Evolutionary conservation across 2,888 invertebrate genomes (phyloP), one percentile per base, ranked within the genome.

Genomic region (Metalampra italica): DNA sequence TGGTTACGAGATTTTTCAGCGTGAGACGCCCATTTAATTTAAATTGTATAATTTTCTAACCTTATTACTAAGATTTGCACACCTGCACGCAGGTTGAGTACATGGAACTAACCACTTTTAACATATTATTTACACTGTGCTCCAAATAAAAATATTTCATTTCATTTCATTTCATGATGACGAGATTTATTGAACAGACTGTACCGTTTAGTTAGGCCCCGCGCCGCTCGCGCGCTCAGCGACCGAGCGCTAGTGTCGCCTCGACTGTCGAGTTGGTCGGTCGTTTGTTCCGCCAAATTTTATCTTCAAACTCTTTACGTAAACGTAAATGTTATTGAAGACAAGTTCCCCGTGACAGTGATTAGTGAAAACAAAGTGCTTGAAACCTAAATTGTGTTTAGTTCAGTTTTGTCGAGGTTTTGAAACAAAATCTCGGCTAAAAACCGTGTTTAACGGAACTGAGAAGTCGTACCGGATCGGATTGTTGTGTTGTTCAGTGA

Each of bases 381-480:
- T 30, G 38, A 55, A 47, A 48, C 29, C 36, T 51, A 55, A 37
- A 14, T 60, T 73, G 74, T 66, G 59, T 65, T 55, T 56, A 46
- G 53, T 59, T 54, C 42, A 56, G 77, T 79, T 83, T 82, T 83
- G 58, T 60, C 70, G 82, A 71, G 81, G 63, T 86, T 86, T 83
- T 79, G 62, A 54, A 60, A 65, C 58, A 64, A 69, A 86, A 86
- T 80, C 77, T 64, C 79, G 70, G 67, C 72, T 71, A 77, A 86
- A 79, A 81, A 75, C 75, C 68, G 69, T 70, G 66, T 69, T 22
- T 74, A 78, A 77, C 81, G 80, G 80, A 81, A 80, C 81, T 71
- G 62, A 60, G n/a, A n/a, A n/a, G 64, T 72, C 64, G 69, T 64
- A 64, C 73, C 72, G 78, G 81, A 82, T 81, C 69, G 64, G 68